Conservation (phyloP, 2,888 invertebrate species). For the Ethmia dodecea region DNA sequence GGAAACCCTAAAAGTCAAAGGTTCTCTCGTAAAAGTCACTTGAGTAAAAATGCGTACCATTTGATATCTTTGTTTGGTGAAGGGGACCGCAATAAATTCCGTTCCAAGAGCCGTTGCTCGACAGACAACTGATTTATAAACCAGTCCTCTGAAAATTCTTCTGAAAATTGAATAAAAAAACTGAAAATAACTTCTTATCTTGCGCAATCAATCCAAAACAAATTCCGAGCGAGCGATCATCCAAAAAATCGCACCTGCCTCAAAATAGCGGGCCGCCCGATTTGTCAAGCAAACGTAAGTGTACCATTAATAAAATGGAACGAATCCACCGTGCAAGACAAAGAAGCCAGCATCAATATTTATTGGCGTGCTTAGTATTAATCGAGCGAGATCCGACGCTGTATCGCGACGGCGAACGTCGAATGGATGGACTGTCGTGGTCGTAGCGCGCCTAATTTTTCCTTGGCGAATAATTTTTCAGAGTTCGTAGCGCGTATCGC, state of each 20-base stretch:
- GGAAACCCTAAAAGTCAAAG: too few species aligned
- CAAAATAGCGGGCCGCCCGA: constrained; percentile 24
- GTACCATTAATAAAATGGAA: constrained; percentile 67
- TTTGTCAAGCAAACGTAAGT: constrained; percentile 65
- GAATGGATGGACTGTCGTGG: constrained; percentile 68
- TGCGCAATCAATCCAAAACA: background rate
- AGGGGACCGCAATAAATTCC: too few species aligned
- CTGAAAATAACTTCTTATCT: too few species aligned
- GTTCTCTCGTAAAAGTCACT: too few species aligned
- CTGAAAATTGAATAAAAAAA: too few species aligned
- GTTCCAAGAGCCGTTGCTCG: too few species aligned
- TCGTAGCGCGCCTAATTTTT: constrained; percentile 61
- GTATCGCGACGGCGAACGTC: constrained; percentile 50
- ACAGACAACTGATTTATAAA: too few species aligned
- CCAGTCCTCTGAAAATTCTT: too few species aligned
- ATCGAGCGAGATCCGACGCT: constrained; percentile 63
- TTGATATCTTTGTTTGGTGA: too few species aligned
- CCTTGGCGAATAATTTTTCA: constrained; percentile 50
- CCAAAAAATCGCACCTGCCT: constrained; percentile 12
- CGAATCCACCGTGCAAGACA: constrained; percentile 69
- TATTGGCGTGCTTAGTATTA: constrained; percentile 76
- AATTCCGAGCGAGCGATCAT: background rate
- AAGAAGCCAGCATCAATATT: constrained; percentile 73
- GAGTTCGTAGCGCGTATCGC: constrained; percentile 46
- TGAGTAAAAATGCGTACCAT: too few species aligned